Conservation (phyloP, 1,140 invertebrate species). For the Ceratoteleas bidentatus region DNA sequence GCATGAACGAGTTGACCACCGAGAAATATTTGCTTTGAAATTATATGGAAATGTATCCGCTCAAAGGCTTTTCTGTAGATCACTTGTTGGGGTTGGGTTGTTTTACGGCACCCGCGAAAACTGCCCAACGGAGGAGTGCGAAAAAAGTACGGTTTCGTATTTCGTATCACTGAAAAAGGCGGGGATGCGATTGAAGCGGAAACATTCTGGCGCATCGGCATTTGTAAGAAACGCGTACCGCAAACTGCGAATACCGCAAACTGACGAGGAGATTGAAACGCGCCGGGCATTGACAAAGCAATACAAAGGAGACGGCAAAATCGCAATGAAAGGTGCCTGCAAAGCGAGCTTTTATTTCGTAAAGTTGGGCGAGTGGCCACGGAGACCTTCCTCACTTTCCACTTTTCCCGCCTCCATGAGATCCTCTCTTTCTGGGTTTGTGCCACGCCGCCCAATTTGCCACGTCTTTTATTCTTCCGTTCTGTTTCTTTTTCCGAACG, state of each 20-base stretch:
- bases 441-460: conserved; percentile 38
- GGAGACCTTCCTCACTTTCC: conserved; percentile 60
- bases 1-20: conserved; percentile 1
- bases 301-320: conserved; percentile 75
- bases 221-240: conserved; percentile 52
- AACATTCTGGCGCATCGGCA: conserved; percentile 54
- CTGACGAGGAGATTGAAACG: conserved; percentile 76
- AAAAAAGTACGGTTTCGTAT: conserved; percentile 56
- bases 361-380: conserved; percentile 75
- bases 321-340: conserved; percentile 77
- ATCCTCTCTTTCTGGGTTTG: no score
- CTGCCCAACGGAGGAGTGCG: no score
- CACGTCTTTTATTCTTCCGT: conserved; percentile 51
- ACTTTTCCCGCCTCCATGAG: conserved; percentile 57
- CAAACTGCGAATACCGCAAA: conserved; percentile 71
- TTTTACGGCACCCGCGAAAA: conserved; percentile 19
- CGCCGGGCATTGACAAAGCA: conserved; percentile 64
- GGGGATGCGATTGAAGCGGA: conserved; percentile 41
- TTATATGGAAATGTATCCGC: no score
- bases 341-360: conserved; percentile 79
- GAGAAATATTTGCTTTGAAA: conserved; percentile 6
- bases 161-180: conserved; percentile 31
- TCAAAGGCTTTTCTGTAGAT: not conserved
- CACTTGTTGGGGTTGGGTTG: conserved; percentile 29
- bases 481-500: conserved; percentile 38